Percentiles rank a stretch among this genome's conserved stretches.
Evolutionary conservation across 2,797 vertebrate genomes (phyloP).

Genomic region (Botia almorhae): DNA sequence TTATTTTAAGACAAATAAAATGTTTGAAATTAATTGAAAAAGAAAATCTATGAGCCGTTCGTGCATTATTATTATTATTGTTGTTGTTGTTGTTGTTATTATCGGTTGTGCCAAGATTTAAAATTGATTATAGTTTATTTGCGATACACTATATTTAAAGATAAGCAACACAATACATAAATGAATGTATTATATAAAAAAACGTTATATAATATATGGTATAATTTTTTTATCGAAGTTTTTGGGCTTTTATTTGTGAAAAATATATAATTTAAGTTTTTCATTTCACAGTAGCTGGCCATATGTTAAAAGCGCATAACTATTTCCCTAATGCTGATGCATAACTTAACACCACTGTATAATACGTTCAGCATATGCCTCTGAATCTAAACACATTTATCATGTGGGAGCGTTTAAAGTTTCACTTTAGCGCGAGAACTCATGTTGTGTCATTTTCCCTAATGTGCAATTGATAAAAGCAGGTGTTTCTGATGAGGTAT

Average conservation of each 20-base stretch:
- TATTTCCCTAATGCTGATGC: background rate
- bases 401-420: background rate
- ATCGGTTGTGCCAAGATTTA: too few relatives aligned
- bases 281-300: background rate
- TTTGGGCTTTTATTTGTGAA: background rate
- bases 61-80: background rate
- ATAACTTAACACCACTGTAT: background rate
- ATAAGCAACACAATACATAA: background rate
- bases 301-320: background rate
- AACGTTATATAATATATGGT: background rate
- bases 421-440: conserved; percentile 4
- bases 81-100: conserved; percentile 1
- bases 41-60: background rate
- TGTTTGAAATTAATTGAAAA: background rate
- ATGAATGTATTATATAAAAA: background rate
- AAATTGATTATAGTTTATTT: background rate
- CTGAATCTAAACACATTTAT: background rate
- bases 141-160: background rate
- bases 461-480: conserved; percentile 8
- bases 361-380: background rate
- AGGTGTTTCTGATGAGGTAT: conserved; percentile 16
- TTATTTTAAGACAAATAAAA: conserved; percentile 37
- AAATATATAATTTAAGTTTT: background rate
- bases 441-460: background rate
- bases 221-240: background rate